Conservation (phyloP, 2,888 invertebrate genomes). For the Pristionchus maxplancki region DNA sequence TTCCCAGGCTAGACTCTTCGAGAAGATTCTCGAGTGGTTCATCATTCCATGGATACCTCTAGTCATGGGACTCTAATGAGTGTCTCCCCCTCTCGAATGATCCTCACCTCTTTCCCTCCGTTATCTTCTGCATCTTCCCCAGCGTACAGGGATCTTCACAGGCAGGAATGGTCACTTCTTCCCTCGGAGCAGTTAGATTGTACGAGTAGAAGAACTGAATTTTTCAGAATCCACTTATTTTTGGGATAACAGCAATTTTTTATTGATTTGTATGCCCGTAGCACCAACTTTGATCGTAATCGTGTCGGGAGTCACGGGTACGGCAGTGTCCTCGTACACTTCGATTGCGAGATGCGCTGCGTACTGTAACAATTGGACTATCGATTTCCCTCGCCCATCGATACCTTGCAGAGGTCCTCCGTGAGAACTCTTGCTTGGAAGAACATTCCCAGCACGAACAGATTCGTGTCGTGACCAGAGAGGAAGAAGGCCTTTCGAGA, state of each 20-base stretch:
- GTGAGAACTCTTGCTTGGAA: background rate
- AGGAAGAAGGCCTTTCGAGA: constrained; percentile 42
- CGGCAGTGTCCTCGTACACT: constrained; percentile 20
- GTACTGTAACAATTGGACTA: background rate
- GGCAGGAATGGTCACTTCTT: background rate
- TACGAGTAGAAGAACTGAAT: constrained; percentile 39
- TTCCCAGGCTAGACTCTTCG: background rate
- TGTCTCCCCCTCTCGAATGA: background rate
- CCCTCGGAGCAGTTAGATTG: background rate
- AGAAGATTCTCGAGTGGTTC: background rate
- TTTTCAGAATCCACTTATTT: too few relatives aligned
- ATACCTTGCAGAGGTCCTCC: constrained; percentile 22
- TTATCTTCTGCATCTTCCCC: constrained; percentile 22
- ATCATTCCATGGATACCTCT: background rate
- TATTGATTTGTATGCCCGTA: background rate
- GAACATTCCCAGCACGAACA: constrained; percentile 42
- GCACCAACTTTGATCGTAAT: constrained; percentile 4
- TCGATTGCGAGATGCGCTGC: constrained; percentile 48
- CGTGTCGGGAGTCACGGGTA: background rate
- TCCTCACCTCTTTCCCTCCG: constrained; percentile 45
- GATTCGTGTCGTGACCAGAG: constrained; percentile 50
- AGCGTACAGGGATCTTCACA: constrained; percentile 29
- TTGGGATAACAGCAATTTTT: too few relatives aligned
- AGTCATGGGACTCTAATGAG: background rate
- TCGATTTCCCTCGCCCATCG: background rate